Evolutionary conservation across 2,888 invertebrate species (phyloP).

Genomic region (Globia sparganii): DNA sequence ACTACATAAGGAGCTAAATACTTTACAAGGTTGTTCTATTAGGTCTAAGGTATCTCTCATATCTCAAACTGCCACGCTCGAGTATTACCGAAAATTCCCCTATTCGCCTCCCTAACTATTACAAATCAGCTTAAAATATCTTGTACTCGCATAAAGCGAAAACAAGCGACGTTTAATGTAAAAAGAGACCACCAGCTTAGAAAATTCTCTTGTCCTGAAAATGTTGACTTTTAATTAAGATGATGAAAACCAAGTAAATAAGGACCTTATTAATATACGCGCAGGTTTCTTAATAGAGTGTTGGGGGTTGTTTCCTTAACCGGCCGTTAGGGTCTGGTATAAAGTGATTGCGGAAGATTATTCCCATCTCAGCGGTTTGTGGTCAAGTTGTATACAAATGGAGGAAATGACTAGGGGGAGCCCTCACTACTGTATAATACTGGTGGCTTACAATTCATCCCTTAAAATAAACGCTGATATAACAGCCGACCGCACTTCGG

Average conservation of each 20-base stretch:
- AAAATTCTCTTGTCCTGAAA: slow-evolving; percentile 58
- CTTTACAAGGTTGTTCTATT: no score
- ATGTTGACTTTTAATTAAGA: slow-evolving; percentile 66
- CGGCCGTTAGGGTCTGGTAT: slow-evolving; percentile 27
- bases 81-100: no score
- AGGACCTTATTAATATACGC: slow-evolving; percentile 6
- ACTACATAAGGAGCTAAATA: no score
- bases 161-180: slow-evolving; percentile 51
- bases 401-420: slow-evolving; percentile 3
- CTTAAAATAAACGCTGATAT: not conserved
- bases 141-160: slow-evolving; percentile 40
- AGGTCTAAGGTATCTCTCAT: no score
- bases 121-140: slow-evolving; percentile 37
- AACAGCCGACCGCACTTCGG: no score
- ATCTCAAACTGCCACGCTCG: no score
- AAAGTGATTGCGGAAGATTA: slow-evolving; percentile 59
- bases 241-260: slow-evolving; percentile 15
- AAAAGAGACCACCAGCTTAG: slow-evolving; percentile 58
- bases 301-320: slow-evolving; percentile 34
- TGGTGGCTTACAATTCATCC: no score
- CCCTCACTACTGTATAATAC: not conserved
- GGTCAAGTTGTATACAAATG: slow-evolving; percentile 27
- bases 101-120: no score
- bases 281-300: slow-evolving; percentile 22
- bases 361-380: slow-evolving; percentile 44